phyloP scores from a whole-genome alignment of 2,797 vertebrate genomes.

The Rousettus madagascariensis region DNA sequence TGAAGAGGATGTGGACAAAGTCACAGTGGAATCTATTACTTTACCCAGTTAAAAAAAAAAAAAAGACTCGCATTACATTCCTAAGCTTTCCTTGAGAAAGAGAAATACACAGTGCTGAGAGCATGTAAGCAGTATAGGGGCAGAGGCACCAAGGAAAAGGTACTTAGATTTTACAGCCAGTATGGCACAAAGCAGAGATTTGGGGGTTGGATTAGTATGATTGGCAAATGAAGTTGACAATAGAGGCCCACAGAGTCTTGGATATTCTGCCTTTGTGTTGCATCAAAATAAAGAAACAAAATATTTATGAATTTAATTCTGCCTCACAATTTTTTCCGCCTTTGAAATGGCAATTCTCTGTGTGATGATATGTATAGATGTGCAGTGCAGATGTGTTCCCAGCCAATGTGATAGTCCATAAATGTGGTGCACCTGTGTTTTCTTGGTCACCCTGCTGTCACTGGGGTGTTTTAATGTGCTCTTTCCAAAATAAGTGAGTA shows the following conservation, averaged over 20 bases:
- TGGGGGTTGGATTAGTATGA: background rate
- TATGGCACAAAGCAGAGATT: background rate
- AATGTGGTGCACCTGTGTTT: constrained; percentile 68
- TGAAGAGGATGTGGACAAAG: background rate
- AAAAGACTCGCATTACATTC: background rate
- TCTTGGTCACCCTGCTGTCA: constrained; percentile 58
- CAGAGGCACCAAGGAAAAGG: background rate
- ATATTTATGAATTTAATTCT: constrained; percentile 67
- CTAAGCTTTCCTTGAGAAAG: background rate
- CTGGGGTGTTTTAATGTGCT: constrained; percentile 24
- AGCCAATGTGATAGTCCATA: background rate
- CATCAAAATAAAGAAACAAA: constrained; percentile 67
- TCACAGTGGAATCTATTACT: constrained; percentile 9
- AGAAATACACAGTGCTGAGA: background rate
- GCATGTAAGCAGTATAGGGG: background rate
- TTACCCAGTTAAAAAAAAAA: background rate
- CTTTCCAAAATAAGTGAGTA: constrained; percentile 31
- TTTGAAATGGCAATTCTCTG: constrained; percentile 52
- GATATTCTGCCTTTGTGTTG: constrained; percentile 49
- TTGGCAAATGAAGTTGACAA: constrained; percentile 46
- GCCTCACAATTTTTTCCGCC: background rate
- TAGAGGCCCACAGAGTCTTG: constrained; percentile 24
- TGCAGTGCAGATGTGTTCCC: background rate
- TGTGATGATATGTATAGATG: background rate
- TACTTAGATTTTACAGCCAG: constrained; percentile 12